Base-by-base conservation (phyloP, 2,888 invertebrate species). In the Drosophila stalkeri region DNA sequence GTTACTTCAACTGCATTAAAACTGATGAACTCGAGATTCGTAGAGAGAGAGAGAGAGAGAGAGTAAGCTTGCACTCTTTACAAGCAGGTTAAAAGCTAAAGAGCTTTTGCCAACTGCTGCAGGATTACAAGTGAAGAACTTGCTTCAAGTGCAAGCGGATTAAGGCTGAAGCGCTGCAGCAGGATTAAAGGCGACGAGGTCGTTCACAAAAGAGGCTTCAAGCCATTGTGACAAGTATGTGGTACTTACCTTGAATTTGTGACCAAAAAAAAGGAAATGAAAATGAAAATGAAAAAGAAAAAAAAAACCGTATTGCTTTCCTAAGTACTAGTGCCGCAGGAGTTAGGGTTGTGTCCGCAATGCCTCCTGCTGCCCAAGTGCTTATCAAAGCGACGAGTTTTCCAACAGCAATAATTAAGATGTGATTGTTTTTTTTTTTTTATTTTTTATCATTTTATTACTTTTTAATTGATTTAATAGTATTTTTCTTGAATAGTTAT, bases 311-410 rank as follows among this genome's bases (percentile, higher is more conserved):
- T 83, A 76, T 90, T 88, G 85, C 93, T 93, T 93, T 92, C 92
- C 93, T 93, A 93, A 93, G 93, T 93, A 93, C 93, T 93, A 93
- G 93, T 93, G 93, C 93, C 93, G 93, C 93, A 93, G 93, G 93
- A 93, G 93, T 92, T 92, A 91, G 89, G 91, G 86, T 78, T 82
- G 88, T 85, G 72, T 82, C 82, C 82, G 81, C 75, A 82, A 82
- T 82, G 90, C 91, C 93, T 91, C 93, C 93, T 93, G 93, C 93
- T 93, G 93, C 93, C 92, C 93, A 93, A 93, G 93, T 93, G 93
- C 93, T 93, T 93, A 93, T 93, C 92, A 93, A 93, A 92, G 93
- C 91, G 92, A 91, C 93, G 95, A 96, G 72, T 82, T 85, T 79
- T 64, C 68, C 92, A 89, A 72, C 91, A 67, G 9, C n/a, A 41